Base-by-base conservation (phyloP, 2,797 vertebrate species). In the Geotria australis region DNA sequence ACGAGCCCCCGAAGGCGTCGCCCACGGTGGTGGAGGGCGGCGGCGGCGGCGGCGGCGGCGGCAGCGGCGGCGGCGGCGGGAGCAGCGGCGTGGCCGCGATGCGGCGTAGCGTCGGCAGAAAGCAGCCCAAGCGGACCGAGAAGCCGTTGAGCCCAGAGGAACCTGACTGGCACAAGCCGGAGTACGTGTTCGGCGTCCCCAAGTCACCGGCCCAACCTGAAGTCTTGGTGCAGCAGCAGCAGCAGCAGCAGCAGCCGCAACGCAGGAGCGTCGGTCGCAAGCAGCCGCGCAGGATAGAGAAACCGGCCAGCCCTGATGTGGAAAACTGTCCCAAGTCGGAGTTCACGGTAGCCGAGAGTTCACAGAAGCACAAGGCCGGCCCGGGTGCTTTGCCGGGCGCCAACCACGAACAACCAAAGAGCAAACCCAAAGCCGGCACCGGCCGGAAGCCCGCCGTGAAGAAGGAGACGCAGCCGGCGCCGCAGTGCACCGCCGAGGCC, bases 381-480 rank as follows among this genome's bases (percentile, higher is more conserved):
- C 24, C n/a, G 51, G 9, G 51, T 24, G 15, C n/a, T 55, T n/a
- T 55, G 51, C 55, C 51, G 15, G 15, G n/a, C n/a, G 24, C 24
- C n/a, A 55, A n/a, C n/a, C n/a, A 55, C 24, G 24, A 38, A 24
- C 24, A 38, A 24, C 24, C 24, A 38, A 55, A 24, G n/a, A 55
- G 77, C 58, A 89, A 85, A 67, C 86, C 88, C 10, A 77, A 86
- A 63, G 94, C 83, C 2, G 91, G 89, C 63, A 81, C 77, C 8
- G 79, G 86, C 24, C 51, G 51, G 61, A 98, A 95, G 64, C 89
- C 85, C 58, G 88, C 71, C 64, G 81, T 88, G 59, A 95, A 89
- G 68, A 96, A 91, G 60, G 89, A 98, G 62, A 75, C 80, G n/a
- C 89, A 88, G 69, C 81, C 82, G 15, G 85, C 85, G 3, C 80